Base-by-base conservation (phyloP, 2,888 invertebrate species). In the Eupithecia exiguata region DNA sequence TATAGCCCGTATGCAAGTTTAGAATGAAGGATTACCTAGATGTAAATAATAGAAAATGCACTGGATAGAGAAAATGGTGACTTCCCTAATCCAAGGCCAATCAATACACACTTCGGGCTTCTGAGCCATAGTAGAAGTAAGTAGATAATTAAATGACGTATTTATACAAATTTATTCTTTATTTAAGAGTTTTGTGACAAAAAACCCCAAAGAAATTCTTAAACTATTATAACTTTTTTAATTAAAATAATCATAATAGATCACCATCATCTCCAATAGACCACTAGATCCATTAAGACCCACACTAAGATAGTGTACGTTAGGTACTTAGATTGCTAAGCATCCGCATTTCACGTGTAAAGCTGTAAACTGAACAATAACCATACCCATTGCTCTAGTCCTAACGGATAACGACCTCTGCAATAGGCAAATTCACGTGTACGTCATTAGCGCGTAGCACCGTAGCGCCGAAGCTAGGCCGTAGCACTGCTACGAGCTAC, bases 361-460 rank as follows among this genome's bases (percentile, higher is more conserved):
- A 12, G 25, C 58, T 58, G 25, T 58, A 58, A 53, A 62, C 62
- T 18, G 9, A 62, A 12, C 35, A 18, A 35, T 35, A 35, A 30
- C 62, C 18, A 62, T 62, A 35, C 9, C 62, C 10, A 62, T 18
- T 36, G 18, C 7, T 62, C 18, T 16, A 35, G 35, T 5, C 62
- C 62, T n/a, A 62, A 62, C 35, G 18, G 18, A 62, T 62, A 18
- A 25, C 35, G 30, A 35, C 62, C 35, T 35, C 62, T 62, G 62
- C 62, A 62, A 62, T 62, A 62, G 62, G 62, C 35, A 35, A 35
- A 62, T 35, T 18, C 21, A 62, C 62, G 35, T 18, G 18, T 62
- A 62, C 62, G 62, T 62, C 35, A 62, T 62, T 18, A 35, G 62
- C 35, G 30, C 62, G 62, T 35, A 62, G 18, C 62, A 62, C 62